Conservation (phyloP, 1,140 invertebrate genomes). For the Drosophila aff. region DNA sequence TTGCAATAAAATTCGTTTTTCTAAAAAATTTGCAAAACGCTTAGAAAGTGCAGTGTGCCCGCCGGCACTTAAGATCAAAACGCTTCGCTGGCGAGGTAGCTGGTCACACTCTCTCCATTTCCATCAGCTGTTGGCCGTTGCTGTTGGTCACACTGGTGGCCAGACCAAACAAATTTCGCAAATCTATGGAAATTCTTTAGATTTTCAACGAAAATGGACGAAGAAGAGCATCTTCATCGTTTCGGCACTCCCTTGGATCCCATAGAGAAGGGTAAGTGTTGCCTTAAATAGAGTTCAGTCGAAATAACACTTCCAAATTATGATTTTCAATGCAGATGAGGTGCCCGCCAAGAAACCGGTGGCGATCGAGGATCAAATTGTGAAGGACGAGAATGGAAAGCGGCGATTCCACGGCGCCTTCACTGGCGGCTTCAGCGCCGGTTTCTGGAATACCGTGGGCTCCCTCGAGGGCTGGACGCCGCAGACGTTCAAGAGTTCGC, state of each 20-base stretch:
- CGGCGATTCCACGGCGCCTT: conserved; percentile 99
- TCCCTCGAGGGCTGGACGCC: conserved; percentile 98
- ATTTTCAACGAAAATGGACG: conserved; percentile 61
- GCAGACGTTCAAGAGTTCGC: conserved; percentile 95
- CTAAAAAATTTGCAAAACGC: conserved; percentile 41
- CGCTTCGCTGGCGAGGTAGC: background rate
- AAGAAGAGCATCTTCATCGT: conserved; percentile 89
- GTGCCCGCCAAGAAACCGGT: conserved; percentile 92
- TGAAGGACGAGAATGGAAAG: conserved; percentile 94
- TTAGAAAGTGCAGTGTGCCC: conserved; percentile 28
- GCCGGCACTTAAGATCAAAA: background rate
- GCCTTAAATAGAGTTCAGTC: rapidly evolving
- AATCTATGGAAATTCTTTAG: conserved; percentile 2
- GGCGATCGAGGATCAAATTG: conserved; percentile 95
- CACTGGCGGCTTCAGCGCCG: conserved; percentile 99
- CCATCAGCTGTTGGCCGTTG: conserved; percentile 5
- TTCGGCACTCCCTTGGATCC: conserved; percentile 92
- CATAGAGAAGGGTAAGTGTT: conserved; percentile 90
- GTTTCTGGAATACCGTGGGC: conserved; percentile 98
- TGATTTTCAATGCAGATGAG: conserved; percentile 87
- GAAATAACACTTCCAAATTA: conserved; percentile 5
- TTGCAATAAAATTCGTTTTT: conserved; percentile 26
- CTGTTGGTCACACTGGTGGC: conserved; percentile 12
- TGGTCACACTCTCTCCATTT: background rate
- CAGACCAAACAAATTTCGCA: conserved; percentile 22